These are phyloP conservation scores for Holotrichia oblita DNA, from an alignment of 1,140 invertebrate species.

Conservation along the genomic window DNA sequence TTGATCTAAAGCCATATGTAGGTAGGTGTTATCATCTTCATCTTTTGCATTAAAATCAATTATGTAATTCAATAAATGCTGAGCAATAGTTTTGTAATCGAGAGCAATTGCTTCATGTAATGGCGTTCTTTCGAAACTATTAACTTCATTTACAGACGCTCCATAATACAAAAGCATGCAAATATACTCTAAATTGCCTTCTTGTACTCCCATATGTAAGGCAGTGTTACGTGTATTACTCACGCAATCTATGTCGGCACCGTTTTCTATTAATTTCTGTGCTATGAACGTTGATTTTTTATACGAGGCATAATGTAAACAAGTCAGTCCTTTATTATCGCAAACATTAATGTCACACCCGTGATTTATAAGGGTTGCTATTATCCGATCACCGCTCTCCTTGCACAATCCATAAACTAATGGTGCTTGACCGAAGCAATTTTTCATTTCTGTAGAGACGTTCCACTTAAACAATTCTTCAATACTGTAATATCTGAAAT, in stretches of 20 bases:
- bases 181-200: conserved; percentile 13
- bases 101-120: background rate
- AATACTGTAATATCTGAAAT: background rate
- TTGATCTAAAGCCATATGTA: background rate
- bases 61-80: background rate
- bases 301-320: conserved; percentile 15
- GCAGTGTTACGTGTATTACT: conserved; percentile 3
- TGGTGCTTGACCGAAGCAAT: background rate
- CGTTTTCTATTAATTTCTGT: conserved; percentile 21
- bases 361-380: conserved; percentile 25
- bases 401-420: conserved; percentile 19
- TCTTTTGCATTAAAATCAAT: background rate
- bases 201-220: conserved; percentile 7
- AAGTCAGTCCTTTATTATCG: conserved; percentile 2
- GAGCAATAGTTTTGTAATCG: background rate
- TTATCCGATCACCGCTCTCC: conserved; percentile 23
- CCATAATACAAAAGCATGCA: conserved; percentile 34
- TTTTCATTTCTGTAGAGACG: background rate
- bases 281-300: background rate
- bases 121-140: background rate
- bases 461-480: conserved; percentile 15
- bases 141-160: conserved; percentile 22
- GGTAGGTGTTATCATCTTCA: background rate
- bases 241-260: conserved; percentile 20
- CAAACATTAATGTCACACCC: conserved; percentile 16